phyloP scores from a whole-genome alignment of 2,113 vertebrate species.

The Dromiciops gliroides region DNA sequence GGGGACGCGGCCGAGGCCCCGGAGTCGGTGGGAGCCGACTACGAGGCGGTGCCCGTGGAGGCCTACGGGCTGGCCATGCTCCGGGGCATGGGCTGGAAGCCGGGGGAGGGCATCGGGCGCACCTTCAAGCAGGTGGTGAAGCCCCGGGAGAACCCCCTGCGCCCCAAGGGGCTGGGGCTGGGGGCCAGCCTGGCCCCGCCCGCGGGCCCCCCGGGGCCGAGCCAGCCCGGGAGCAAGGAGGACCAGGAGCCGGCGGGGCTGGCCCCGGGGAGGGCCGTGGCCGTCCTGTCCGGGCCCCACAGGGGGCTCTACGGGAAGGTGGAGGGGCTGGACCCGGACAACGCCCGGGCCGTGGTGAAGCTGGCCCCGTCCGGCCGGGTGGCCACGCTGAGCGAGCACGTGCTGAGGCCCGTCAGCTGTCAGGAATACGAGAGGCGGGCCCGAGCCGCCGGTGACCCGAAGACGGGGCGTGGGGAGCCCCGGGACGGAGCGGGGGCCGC shows the following conservation, averaged over 20 bases:
- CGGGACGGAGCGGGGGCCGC: constrained; percentile 52
- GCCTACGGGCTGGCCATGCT: constrained; percentile 93
- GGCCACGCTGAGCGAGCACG: constrained; percentile 89
- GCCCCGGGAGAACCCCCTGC: constrained; percentile 87
- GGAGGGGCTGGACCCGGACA: constrained; percentile 92
- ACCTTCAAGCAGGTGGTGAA: constrained; percentile 93
- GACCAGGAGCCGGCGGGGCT: constrained; percentile 84
- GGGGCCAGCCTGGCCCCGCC: constrained; percentile 88
- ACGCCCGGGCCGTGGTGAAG: constrained; percentile 90
- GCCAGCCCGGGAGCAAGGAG: constrained; percentile 63
- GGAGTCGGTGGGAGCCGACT: constrained; percentile 90
- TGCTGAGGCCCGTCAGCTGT: constrained; percentile 83
- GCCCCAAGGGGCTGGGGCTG: constrained; percentile 90
- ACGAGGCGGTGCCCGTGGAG: constrained; percentile 89
- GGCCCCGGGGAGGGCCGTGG: constrained; percentile 86
- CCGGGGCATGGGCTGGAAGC: constrained; percentile 94
- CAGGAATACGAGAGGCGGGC: constrained; percentile 89
- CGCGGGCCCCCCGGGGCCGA: constrained; percentile 79
- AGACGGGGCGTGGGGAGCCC: neutral
- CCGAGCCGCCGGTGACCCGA: constrained; percentile 85
- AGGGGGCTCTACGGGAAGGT: constrained; percentile 92
- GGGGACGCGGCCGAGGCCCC: constrained; percentile 66
- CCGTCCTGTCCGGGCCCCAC: constrained; percentile 88
- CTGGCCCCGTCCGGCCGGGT: constrained; percentile 86
- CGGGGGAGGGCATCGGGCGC: constrained; percentile 89